Evolutionary conservation across 2,113 vertebrate species (phyloP).

Genomic region (Oreochromis spilurus): DNA sequence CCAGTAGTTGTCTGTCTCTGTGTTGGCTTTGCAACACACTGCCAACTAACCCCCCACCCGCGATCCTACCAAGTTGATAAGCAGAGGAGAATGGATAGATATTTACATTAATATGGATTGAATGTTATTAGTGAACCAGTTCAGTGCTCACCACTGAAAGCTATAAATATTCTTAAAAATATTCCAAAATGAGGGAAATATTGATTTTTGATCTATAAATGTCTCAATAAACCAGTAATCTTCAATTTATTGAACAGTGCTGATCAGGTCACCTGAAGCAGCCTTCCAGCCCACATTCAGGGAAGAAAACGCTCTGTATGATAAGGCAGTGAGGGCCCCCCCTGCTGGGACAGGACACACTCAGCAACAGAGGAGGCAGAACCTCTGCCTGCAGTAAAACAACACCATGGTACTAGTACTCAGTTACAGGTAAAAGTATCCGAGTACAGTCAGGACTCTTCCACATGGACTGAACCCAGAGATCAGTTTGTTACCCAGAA

Average conservation of each 20-base stretch:
- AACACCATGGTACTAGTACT: background rate
- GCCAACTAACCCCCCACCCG: too few species aligned
- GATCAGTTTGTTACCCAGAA: background rate
- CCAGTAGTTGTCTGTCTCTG: too few species aligned
- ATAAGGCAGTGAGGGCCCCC: background rate
- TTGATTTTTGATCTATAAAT: background rate
- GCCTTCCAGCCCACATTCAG: background rate
- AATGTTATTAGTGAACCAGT: background rate
- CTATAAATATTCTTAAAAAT: background rate
- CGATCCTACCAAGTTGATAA: too few species aligned
- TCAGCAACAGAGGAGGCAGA: background rate
- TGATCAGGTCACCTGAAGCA: background rate
- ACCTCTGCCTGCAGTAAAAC: background rate
- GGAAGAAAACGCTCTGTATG: background rate
- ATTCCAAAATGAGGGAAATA: background rate
- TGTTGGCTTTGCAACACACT: too few species aligned
- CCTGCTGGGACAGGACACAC: background rate
- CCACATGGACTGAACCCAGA: background rate
- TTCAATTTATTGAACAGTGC: background rate
- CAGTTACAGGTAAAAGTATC: background rate
- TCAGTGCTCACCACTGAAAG: background rate
- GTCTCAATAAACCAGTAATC: background rate
- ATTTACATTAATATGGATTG: background rate
- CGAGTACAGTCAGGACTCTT: background rate
- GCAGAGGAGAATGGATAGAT: background rate